Conservation (phyloP, 2,888 invertebrate species). For the Antheraea assamensis region DNA sequence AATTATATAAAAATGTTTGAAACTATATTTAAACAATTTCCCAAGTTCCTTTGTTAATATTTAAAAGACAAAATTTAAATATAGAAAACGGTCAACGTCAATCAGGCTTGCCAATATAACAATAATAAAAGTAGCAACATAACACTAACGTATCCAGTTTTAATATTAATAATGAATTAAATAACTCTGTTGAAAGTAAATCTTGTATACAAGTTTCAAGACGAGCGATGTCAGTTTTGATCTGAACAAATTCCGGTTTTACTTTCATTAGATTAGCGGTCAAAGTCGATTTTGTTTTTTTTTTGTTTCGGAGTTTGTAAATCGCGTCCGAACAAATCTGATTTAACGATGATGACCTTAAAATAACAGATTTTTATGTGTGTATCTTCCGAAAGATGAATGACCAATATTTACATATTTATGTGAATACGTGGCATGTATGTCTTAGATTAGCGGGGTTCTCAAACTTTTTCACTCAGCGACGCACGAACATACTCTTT, state of each 20-base stretch:
- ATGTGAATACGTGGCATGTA: no score
- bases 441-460: no score
- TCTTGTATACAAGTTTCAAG: neutral
- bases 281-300: neutral
- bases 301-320: neutral
- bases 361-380: neutral
- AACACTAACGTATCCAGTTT: neutral
- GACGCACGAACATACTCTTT: no score
- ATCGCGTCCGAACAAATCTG: neutral
- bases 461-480: no score
- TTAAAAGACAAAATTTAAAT: no score
- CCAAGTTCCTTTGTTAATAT: no score
- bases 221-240: neutral
- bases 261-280: conserved; percentile 7
- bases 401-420: no score
- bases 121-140: neutral
- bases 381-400: neutral
- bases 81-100: no score
- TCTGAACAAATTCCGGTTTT: neutral
- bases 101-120: no score
- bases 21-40: no score
- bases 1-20: no score
- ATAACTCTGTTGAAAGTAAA: neutral
- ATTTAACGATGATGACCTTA: neutral
- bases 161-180: neutral